Percentiles rank a stretch among this genome's conserved stretches.
Evolutionary conservation across 2,113 vertebrate species (phyloP).

Genomic region (Chaetodon auriga): DNA sequence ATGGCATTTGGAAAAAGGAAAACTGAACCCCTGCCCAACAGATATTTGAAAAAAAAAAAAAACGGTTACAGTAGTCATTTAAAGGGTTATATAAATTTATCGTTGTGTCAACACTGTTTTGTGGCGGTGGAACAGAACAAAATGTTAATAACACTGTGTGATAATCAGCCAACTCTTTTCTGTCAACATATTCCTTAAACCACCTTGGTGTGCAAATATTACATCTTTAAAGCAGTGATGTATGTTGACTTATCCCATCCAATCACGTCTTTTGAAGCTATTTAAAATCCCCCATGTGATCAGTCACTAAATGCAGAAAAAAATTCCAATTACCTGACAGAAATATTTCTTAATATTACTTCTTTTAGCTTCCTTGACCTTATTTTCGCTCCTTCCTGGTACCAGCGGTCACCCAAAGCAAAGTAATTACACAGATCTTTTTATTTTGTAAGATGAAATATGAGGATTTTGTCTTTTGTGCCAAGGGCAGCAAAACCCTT

Average conservation of each 20-base stretch:
- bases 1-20: neutral
- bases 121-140: neutral
- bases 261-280: neutral
- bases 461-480: neutral
- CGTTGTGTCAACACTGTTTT: neutral
- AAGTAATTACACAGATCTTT: neutral
- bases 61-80: neutral
- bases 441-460: conserved; percentile 11
- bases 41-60: neutral
- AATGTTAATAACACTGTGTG: neutral
- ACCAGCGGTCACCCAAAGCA: neutral
- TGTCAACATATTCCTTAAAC: neutral
- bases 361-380: neutral
- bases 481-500: neutral
- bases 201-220: neutral
- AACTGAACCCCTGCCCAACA: neutral
- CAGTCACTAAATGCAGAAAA: neutral
- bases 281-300: neutral
- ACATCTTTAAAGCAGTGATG: neutral
- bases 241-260: neutral
- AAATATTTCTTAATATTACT: conserved; percentile 7
- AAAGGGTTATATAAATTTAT: neutral
- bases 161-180: neutral
- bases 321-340: conserved; percentile 5
- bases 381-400: neutral